phyloP scores from a whole-genome alignment of 2,113 vertebrate genomes.

The Bujurquina vittata region DNA sequence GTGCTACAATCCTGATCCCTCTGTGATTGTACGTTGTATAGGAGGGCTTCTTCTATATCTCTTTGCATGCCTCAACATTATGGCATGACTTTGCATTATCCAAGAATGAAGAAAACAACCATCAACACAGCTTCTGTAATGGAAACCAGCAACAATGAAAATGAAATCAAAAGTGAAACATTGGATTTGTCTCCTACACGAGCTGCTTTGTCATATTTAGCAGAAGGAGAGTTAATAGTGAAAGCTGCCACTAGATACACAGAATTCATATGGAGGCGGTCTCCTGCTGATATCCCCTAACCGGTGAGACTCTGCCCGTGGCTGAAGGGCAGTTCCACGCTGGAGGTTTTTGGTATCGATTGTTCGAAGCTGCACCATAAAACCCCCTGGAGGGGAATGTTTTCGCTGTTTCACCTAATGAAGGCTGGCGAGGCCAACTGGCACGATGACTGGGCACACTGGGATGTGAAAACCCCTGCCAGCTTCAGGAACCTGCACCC shows the following conservation, averaged over 20 bases:
- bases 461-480: conserved; percentile 47
- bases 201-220: conserved; percentile 50
- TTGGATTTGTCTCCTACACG: conserved; percentile 28
- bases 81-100: conserved; percentile 64
- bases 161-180: conserved; percentile 44
- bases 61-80: conserved; percentile 53
- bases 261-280: conserved; percentile 49
- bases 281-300: conserved; percentile 56
- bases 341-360: conserved; percentile 78
- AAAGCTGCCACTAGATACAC: conserved; percentile 65
- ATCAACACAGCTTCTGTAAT: conserved; percentile 28
- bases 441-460: conserved; percentile 49
- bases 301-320: conserved; percentile 56
- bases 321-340: conserved; percentile 65
- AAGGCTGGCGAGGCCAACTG: conserved; percentile 64
- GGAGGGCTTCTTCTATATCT: conserved; percentile 47
- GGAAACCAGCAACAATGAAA: conserved; percentile 33
- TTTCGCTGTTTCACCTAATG: conserved; percentile 65
- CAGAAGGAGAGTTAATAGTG: conserved; percentile 54
- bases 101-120: conserved; percentile 43
- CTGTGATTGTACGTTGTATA: conserved; percentile 74
- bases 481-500: conserved; percentile 51
- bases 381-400: conserved; percentile 48
- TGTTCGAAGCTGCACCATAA: conserved; percentile 68
- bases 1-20: conserved; percentile 64